phyloP scores from a whole-genome alignment of 2,113 vertebrate species.

The Turnix velox region DNA sequence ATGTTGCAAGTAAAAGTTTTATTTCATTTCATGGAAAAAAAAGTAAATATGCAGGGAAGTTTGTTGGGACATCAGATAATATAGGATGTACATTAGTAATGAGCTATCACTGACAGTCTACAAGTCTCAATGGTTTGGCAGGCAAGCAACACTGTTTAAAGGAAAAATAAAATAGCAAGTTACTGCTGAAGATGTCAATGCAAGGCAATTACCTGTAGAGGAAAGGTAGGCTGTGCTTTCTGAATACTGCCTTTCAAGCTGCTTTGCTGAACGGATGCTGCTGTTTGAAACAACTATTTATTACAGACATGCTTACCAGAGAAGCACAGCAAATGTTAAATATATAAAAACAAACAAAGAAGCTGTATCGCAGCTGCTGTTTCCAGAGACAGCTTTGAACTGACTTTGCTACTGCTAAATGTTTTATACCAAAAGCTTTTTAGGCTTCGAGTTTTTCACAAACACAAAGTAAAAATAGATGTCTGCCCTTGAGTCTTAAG shows the following conservation, averaged over 20 bases:
- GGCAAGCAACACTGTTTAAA: not conserved
- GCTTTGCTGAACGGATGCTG: not conserved
- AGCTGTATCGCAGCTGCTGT: not conserved
- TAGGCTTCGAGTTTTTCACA: conserved; percentile 31
- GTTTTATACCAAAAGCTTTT: conserved; percentile 50
- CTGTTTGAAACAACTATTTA: not conserved
- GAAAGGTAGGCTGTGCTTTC: not conserved
- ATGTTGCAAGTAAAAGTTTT: not conserved
- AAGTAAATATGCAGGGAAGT: not conserved
- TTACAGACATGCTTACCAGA: not conserved
- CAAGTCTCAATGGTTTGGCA: not conserved
- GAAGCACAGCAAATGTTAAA: not conserved
- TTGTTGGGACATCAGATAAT: not conserved
- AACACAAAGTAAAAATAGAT: conserved; percentile 59
- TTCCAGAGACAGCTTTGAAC: conserved; percentile 22
- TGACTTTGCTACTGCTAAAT: not conserved
- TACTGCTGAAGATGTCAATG: not conserved
- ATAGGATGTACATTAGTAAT: not conserved
- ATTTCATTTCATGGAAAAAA: not conserved
- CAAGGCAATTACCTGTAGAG: not conserved
- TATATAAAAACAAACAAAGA: conserved; percentile 19
- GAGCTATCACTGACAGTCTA: not conserved
- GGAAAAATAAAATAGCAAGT: not conserved
- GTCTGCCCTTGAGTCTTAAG: conserved; percentile 65
- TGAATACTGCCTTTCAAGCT: not conserved